Evolutionary conservation across 2,797 vertebrate species (phyloP).

Genomic region (Pseudochaenichthys georgianus): DNA sequence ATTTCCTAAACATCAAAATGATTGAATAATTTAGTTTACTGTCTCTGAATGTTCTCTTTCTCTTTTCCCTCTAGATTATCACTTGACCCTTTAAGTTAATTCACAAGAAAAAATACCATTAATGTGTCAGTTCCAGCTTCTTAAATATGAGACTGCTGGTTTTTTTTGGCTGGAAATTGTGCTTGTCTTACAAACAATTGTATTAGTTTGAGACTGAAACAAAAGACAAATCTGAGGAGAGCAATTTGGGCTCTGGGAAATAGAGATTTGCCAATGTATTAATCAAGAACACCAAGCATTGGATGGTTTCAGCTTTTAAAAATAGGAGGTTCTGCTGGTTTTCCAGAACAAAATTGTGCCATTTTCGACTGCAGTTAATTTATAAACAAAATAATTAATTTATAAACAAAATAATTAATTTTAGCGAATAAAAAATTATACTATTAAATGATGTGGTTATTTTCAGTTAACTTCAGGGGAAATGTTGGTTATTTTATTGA

Average conservation of each 20-base stretch:
- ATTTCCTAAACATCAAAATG: neutral
- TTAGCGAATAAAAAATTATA: too few relatives aligned
- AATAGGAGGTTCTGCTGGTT: too few relatives aligned
- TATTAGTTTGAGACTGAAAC: too few relatives aligned
- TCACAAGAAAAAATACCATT: neutral
- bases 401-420: too few relatives aligned
- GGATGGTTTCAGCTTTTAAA: too few relatives aligned
- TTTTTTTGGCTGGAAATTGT: neutral
- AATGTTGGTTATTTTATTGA: neutral
- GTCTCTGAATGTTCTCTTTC: neutral
- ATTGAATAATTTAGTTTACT: neutral
- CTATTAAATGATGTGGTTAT: neutral
- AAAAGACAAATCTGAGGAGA: too few relatives aligned
- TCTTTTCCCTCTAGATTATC: neutral
- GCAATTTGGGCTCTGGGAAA: too few relatives aligned
- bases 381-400: too few relatives aligned
- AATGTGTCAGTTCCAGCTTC: neutral
- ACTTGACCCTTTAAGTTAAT: neutral
- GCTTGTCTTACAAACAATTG: neutral
- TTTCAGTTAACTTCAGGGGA: neutral
- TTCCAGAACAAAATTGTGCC: too few relatives aligned
- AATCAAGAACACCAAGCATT: too few relatives aligned
- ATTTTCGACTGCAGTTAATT: neutral
- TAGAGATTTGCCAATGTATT: too few relatives aligned
- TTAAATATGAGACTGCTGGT: neutral